phyloP scores from a whole-genome alignment of 2,113 vertebrate genomes.

The Anser brachyrhynchus region DNA sequence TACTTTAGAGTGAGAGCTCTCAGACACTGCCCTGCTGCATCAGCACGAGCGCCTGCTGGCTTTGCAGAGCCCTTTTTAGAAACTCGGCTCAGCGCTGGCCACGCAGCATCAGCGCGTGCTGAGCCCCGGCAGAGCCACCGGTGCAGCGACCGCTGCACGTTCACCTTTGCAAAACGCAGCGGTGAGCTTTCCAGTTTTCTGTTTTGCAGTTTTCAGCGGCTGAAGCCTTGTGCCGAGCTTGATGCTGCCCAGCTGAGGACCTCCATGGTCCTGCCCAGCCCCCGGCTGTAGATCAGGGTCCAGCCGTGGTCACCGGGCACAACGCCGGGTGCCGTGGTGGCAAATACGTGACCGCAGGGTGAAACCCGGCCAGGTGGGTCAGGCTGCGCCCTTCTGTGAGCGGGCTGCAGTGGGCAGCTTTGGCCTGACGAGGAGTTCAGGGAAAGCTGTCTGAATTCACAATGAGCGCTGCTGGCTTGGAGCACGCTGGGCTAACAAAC shows the following conservation, averaged over 20 bases:
- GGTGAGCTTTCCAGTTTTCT: background rate
- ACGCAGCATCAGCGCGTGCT: fast-evolving
- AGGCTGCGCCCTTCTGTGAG: background rate
- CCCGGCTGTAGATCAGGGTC: fast-evolving
- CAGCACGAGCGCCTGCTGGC: fast-evolving
- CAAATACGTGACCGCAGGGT: background rate
- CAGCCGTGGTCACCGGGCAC: fast-evolving
- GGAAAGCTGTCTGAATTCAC: background rate
- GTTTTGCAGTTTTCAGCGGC: background rate
- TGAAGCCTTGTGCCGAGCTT: background rate
- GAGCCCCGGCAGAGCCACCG: background rate
- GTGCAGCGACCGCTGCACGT: fast-evolving
- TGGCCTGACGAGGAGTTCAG: background rate
- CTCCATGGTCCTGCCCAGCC: background rate
- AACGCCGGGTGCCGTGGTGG: background rate
- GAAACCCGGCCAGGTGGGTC: background rate
- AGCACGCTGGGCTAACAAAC: background rate
- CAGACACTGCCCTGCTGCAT: background rate
- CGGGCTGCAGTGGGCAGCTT: background rate
- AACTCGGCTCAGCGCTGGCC: background rate
- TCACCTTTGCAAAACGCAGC: background rate
- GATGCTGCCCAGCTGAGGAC: background rate
- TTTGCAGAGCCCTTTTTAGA: background rate
- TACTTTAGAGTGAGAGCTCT: background rate
- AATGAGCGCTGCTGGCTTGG: fast-evolving